phyloP scores from a whole-genome alignment of 2,888 invertebrate genomes.

The Cyclophora albipunctata region DNA sequence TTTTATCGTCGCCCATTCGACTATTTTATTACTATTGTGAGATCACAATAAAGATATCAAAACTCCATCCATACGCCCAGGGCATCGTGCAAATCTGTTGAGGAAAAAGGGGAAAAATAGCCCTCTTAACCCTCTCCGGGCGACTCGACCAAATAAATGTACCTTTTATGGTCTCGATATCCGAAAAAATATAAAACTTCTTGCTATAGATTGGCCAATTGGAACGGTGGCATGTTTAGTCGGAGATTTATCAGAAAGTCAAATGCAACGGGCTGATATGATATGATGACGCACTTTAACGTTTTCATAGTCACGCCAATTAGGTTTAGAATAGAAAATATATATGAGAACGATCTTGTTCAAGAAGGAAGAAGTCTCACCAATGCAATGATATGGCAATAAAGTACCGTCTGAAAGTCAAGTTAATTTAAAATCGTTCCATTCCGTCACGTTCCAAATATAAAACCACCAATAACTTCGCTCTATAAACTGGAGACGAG shows the following conservation, averaged over 20 bases:
- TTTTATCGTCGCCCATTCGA: slow-evolving; percentile 20
- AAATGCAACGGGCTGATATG: too few species aligned
- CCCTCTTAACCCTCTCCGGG: slow-evolving; percentile 20
- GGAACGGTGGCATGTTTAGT: background rate
- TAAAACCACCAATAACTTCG: slow-evolving; percentile 35
- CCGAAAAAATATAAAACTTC: slow-evolving; percentile 13
- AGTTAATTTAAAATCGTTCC: slow-evolving; percentile 1
- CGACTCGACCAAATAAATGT: slow-evolving; percentile 12
- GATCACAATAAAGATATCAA: slow-evolving; percentile 49
- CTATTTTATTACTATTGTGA: slow-evolving; percentile 38
- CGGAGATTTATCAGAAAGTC: too few species aligned
- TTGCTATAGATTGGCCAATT: slow-evolving; percentile 15
- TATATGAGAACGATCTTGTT: too few species aligned
- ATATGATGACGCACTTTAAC: too few species aligned
- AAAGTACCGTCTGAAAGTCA: too few species aligned
- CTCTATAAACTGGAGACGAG: slow-evolving; percentile 48
- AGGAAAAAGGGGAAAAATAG: slow-evolving; percentile 46
- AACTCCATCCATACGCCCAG: slow-evolving; percentile 43
- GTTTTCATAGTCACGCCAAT: too few species aligned
- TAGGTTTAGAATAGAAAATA: too few species aligned
- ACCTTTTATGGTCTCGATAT: slow-evolving; percentile 17
- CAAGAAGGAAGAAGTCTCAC: too few species aligned
- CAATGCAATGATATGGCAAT: too few species aligned
- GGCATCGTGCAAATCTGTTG: slow-evolving; percentile 56
- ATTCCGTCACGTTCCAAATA: slow-evolving; percentile 29